These are phyloP conservation scores for Cephalophus harveyi DNA, from an alignment of 2,113 vertebrate genomes.

Conservation along the genomic window DNA sequence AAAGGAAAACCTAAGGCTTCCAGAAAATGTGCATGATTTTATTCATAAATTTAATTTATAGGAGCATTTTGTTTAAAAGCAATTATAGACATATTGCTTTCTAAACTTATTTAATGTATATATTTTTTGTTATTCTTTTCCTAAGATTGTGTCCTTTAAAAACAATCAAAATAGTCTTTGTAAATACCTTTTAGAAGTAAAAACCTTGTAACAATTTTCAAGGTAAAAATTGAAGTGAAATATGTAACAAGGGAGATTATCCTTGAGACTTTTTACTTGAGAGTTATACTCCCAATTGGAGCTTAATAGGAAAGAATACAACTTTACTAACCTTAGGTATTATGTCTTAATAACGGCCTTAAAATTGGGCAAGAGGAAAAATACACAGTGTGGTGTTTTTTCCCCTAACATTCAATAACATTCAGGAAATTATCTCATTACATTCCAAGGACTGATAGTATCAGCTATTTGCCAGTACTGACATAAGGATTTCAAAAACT, in stretches of 20 bases:
- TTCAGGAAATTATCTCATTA: neutral
- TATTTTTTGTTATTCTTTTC: neutral
- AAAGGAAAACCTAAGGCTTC: constrained; percentile 35
- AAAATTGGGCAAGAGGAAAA: neutral
- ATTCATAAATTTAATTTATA: constrained; percentile 27
- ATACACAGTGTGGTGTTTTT: neutral
- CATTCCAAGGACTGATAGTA: neutral
- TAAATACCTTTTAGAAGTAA: constrained; percentile 23
- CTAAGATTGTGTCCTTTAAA: neutral
- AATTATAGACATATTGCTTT: neutral
- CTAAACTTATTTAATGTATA: constrained; percentile 2
- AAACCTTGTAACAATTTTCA: neutral
- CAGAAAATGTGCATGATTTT: neutral
- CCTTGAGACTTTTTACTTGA: neutral
- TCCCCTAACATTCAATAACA: neutral
- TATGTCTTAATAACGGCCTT: neutral
- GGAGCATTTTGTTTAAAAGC: constrained; percentile 32
- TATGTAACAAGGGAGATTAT: neutral
- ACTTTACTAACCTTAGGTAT: neutral
- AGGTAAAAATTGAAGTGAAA: neutral
- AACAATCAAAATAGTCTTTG: neutral
- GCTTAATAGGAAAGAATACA: neutral
- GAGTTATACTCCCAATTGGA: neutral
- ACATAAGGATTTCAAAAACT: neutral
- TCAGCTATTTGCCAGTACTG: neutral